A percentile compares a stretch with the other conserved stretches of the same genome.
Evolutionary conservation across 2,113 vertebrate species (phyloP).

Genomic region (Lasiurus cinereus): DNA sequence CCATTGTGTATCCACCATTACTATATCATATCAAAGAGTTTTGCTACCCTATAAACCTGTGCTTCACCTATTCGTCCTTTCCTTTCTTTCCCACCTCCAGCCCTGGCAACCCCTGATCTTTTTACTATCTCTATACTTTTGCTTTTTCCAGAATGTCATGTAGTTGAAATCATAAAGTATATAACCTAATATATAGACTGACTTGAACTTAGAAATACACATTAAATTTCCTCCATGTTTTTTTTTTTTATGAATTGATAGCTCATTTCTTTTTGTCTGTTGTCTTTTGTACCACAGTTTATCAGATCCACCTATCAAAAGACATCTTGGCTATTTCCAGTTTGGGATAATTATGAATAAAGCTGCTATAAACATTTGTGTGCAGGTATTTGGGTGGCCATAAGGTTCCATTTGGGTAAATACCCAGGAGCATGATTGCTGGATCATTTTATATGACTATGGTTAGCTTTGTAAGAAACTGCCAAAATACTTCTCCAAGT

Average conservation of each 20-base stretch:
- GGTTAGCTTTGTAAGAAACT: background rate
- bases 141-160: background rate
- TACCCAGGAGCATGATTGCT: background rate
- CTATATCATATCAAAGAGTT: background rate
- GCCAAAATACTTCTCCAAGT: background rate
- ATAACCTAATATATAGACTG: background rate
- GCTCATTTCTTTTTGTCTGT: background rate
- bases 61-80: background rate
- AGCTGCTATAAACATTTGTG: background rate
- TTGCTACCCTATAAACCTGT: background rate
- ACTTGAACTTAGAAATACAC: background rate
- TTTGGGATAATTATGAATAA: background rate
- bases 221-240: background rate
- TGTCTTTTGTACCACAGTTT: background rate
- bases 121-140: background rate
- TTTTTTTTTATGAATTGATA: background rate
- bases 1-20: background rate
- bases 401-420: background rate
- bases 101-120: background rate
- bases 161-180: background rate
- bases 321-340: background rate
- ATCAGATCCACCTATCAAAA: background rate
- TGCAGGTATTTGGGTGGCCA: background rate
- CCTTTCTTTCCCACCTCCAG: background rate
- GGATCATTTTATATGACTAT: background rate